phyloP scores from a whole-genome alignment of 2,888 invertebrate genomes.

The Phyllotreta striolata region DNA sequence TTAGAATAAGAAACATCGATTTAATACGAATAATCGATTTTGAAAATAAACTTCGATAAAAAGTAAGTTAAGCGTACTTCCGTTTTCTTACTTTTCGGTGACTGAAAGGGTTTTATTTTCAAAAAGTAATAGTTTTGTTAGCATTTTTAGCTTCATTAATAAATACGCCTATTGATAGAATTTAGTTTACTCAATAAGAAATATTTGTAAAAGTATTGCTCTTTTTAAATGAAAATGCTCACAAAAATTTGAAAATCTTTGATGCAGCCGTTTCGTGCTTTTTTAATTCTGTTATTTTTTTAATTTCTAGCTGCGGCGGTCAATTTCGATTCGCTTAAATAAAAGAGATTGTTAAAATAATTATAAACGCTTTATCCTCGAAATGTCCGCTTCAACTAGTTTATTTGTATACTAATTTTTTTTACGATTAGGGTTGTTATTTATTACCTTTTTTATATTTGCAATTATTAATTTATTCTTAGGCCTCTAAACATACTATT shows the following conservation, averaged over 20 bases:
- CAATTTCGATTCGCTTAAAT: background rate
- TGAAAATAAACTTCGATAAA: no score
- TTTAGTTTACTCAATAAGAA: no score
- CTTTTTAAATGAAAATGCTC: slow-evolving; percentile 7
- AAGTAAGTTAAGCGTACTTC: no score
- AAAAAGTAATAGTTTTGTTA: no score
- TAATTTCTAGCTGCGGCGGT: background rate
- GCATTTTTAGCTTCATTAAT: no score
- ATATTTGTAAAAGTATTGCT: slow-evolving; percentile 4
- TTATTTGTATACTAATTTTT: slow-evolving; percentile 38
- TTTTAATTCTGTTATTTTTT: background rate
- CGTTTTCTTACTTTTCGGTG: no score
- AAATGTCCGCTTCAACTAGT: slow-evolving; percentile 18
- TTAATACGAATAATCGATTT: no score
- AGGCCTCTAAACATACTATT: slow-evolving; percentile 36
- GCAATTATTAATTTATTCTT: slow-evolving; percentile 45
- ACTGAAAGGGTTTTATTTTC: no score
- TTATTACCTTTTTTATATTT: slow-evolving; percentile 48
- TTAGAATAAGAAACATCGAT: no score
- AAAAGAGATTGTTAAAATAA: background rate
- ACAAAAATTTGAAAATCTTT: slow-evolving; percentile 5
- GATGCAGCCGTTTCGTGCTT: slow-evolving; percentile 10
- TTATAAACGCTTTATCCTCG: slow-evolving; percentile 9
- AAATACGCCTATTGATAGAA: no score
- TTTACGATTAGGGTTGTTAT: slow-evolving; percentile 42